Conservation (phyloP, 2,113 vertebrate genomes). For the Menidia beryllina region DNA sequence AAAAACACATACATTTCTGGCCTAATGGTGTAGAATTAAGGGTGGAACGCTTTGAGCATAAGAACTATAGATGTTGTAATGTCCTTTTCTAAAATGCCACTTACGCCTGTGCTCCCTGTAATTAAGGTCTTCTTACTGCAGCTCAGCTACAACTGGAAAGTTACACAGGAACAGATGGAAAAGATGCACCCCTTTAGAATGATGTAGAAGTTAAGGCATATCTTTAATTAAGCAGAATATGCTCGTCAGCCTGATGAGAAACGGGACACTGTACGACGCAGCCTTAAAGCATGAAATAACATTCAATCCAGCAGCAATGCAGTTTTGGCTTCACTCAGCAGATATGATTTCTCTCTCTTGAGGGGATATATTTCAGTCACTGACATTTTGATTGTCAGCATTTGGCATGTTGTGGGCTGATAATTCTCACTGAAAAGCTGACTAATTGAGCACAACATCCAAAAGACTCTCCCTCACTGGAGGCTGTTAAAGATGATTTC, state of each 20-base stretch:
- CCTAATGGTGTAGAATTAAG: not conserved
- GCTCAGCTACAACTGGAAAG: slow-evolving; percentile 33
- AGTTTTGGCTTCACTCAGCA: slow-evolving; percentile 44
- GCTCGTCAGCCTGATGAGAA: slow-evolving; percentile 34
- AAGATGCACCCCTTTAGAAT: slow-evolving; percentile 27
- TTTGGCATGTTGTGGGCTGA: slow-evolving; percentile 62
- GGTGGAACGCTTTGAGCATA: not conserved
- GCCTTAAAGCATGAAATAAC: slow-evolving; percentile 8
- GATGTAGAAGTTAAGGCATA: slow-evolving; percentile 44
- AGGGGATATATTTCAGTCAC: slow-evolving; percentile 52
- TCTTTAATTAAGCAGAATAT: slow-evolving; percentile 51
- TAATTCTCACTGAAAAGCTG: slow-evolving; percentile 65
- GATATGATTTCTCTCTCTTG: slow-evolving; percentile 38
- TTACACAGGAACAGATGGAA: slow-evolving; percentile 43
- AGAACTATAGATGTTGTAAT: slow-evolving; percentile 42
- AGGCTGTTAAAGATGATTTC: slow-evolving; percentile 65
- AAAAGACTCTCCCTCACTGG: slow-evolving; percentile 57
- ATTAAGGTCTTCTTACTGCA: slow-evolving; percentile 63
- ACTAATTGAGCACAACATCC: slow-evolving; percentile 67
- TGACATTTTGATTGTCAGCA: slow-evolving; percentile 71
- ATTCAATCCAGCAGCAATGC: not conserved
- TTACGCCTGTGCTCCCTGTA: slow-evolving; percentile 61
- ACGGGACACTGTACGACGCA: slow-evolving; percentile 13
- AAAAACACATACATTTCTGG: not conserved
- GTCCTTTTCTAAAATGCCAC: slow-evolving; percentile 35